Conservation (phyloP, 2,797 vertebrate species). For the Spondyliosoma cantharus region DNA sequence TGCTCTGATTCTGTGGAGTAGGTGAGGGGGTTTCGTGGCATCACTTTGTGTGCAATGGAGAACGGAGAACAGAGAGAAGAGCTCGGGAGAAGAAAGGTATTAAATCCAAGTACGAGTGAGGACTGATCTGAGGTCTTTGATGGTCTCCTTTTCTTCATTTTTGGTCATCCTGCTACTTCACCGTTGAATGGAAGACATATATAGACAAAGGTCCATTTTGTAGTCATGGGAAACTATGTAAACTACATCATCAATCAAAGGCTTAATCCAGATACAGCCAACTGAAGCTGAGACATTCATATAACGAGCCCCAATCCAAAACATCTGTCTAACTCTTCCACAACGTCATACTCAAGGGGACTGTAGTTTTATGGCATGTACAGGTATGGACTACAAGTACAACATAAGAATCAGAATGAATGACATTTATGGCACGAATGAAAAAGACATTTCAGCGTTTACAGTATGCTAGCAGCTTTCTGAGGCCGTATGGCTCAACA, state of each 20-base stretch:
- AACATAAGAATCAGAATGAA: too few relatives aligned
- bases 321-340: background rate
- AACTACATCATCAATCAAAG: background rate
- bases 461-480: too few relatives aligned
- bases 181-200: background rate
- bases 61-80: background rate
- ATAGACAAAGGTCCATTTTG: background rate
- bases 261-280: background rate
- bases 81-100: background rate
- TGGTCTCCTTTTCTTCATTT: background rate
- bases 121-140: background rate
- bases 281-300: background rate
- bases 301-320: background rate
- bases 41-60: slow-evolving; percentile 14
- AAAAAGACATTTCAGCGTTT: too few relatives aligned
- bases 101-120: background rate
- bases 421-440: too few relatives aligned
- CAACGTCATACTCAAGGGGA: background rate
- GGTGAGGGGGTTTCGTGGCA: slow-evolving; percentile 33
- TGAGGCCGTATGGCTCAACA: too few relatives aligned
- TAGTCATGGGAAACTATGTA: background rate
- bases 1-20: slow-evolving; percentile 39
- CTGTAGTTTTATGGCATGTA: too few relatives aligned
- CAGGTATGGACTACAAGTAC: too few relatives aligned
- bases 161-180: background rate